Evolutionary conservation across 2,113 vertebrate species (phyloP), one percentile per base, ranked within the genome.

Genomic region (Pardalotus punctatus): DNA sequence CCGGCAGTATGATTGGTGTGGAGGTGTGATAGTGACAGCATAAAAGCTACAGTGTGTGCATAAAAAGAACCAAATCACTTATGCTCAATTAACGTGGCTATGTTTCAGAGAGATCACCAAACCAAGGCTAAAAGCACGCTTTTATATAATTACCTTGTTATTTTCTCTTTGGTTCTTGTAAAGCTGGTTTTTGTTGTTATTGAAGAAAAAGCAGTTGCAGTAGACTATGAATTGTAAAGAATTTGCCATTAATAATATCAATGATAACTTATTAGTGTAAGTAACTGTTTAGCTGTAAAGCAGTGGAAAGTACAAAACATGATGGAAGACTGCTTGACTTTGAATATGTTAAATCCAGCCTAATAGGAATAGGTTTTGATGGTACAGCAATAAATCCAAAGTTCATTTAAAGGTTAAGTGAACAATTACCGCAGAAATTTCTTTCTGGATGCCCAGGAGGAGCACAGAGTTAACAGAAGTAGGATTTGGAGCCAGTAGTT

Each of bases 61-160:
- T 91, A 38, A 93, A 93, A 90, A 84, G 84, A 94, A 62, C 66
- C n/a, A 38, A 81, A 80, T 94, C 92, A 82, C 81, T 96, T 88
- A 70, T 1, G 14, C 10, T 33, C 84, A 85, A 66, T 94, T 95
- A 96, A 47, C 1, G 0, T 50, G 81, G 62, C 62, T 33, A 1
- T 27, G 58, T 50, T 85, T 85, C 81, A 65, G 54, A 66, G 47
- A 62, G 53, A 69, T 88, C 78, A 77, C 58, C 87, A 91, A 85
- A 65, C 70, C 84, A 29, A 51, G 38, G 61, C 89, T 91, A 82
- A 93, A 90, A 88, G 58, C 54, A 87, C 0, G 1, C 29, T 89
- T 91, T 82, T 54, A 19, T 93, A n/a, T 65, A 86, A 76, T 93
- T 82, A 47, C 58, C 36, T 65, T 72, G 69, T 64, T 85, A 61